Conservation (phyloP, 2,888 invertebrate genomes). For the Meiosimyza decipiens region DNA sequence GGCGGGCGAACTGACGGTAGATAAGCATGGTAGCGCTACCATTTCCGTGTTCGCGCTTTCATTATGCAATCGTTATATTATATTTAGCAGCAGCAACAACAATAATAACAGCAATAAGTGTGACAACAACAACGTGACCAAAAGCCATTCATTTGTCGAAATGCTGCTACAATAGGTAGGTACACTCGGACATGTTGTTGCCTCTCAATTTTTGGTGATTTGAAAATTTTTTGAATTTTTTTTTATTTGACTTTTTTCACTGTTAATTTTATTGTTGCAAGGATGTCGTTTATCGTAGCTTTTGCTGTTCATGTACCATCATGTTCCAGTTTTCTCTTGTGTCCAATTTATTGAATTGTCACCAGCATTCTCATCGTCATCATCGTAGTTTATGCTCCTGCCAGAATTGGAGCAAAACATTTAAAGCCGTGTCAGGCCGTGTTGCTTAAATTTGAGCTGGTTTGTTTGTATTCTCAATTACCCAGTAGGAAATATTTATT, state of each 20-base stretch:
- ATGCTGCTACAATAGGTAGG: background rate
- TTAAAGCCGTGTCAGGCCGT: no score
- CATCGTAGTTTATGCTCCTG: no score
- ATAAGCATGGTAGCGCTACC: no score
- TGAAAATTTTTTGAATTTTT: slow-evolving; percentile 15
- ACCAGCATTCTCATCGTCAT: no score
- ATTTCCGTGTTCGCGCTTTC: background rate
- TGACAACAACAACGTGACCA: background rate
- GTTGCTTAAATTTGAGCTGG: no score
- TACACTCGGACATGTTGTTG: background rate
- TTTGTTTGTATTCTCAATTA: no score
- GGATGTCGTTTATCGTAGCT: no score
- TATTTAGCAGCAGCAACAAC: background rate
- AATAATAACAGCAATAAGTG: background rate
- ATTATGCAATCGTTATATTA: background rate
- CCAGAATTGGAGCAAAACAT: no score
- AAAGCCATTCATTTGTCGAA: no score
- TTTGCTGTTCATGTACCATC: background rate
- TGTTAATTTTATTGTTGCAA: no score
- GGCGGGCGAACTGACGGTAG: background rate
- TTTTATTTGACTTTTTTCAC: background rate
- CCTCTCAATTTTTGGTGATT: slow-evolving; percentile 9
- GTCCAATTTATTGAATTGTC: slow-evolving; percentile 21
- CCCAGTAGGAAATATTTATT: no score
- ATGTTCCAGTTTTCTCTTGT: slow-evolving; percentile 14